A percentile compares a stretch with the other conserved stretches of the same genome.
These are phyloP conservation scores for Spea multiplicata DNA, from an alignment of 2,113 vertebrate species.

Conservation along the genomic window DNA sequence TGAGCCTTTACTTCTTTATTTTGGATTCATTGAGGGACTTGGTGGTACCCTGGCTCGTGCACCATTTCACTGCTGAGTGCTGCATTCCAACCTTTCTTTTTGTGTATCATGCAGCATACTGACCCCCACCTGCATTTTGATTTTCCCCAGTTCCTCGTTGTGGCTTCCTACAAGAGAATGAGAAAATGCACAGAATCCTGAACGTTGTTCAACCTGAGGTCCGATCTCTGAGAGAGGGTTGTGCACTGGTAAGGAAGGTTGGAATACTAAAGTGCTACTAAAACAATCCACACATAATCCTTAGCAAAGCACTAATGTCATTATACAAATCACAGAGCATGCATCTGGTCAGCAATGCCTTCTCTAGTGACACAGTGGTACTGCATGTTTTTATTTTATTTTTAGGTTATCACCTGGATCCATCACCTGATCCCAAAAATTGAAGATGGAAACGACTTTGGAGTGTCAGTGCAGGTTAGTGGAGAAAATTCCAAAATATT, in stretches of 20 bases:
- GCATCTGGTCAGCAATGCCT: no score
- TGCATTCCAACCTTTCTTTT: not conserved
- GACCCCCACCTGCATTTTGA: not conserved
- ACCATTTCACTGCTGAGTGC: no score
- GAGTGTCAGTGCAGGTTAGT: constrained; percentile 82
- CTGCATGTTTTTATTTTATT: not conserved
- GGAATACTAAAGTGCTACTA: no score
- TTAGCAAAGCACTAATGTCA: no score
- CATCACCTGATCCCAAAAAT: constrained; percentile 84
- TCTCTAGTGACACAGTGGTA: no score
- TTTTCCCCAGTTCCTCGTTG: constrained; percentile 74
- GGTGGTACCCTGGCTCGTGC: no score
- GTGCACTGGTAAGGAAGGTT: constrained; percentile 67
- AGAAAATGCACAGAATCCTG: constrained; percentile 68
- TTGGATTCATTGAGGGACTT: no score
- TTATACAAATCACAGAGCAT: no score
- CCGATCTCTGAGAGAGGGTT: constrained; percentile 73
- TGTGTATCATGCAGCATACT: no score
- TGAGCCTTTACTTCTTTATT: no score
- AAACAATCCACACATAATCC: no score
- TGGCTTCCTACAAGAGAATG: constrained; percentile 80
- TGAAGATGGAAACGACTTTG: constrained; percentile 90
- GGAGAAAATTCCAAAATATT: no score
- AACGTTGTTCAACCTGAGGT: constrained; percentile 80
- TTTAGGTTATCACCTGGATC: constrained; percentile 81